A percentile compares a stretch with the other conserved stretches of the same genome.
Conservation (phyloP, 2,797 vertebrate species). For the Vultur gryphus region DNA sequence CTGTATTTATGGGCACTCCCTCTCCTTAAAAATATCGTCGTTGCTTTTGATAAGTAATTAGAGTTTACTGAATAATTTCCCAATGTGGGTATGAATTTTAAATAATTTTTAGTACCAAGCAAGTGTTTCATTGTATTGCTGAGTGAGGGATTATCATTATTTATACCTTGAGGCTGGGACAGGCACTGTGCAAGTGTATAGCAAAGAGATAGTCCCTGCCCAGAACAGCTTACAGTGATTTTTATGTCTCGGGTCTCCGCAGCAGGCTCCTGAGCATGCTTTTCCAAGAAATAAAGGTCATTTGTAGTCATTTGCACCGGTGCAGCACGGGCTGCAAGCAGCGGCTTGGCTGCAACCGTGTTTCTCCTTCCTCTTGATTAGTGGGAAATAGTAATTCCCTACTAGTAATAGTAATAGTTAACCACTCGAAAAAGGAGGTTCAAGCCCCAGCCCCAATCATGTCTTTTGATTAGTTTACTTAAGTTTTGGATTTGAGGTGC, state of each 20-base stretch:
- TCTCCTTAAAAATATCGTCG: slow-evolving; percentile 69
- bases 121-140: slow-evolving; percentile 2
- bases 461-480: not conserved
- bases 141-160: not conserved
- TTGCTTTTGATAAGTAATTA: slow-evolving; percentile 78
- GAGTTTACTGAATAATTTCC: slow-evolving; percentile 76
- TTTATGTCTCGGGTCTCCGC: not conserved
- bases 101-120: slow-evolving; percentile 50
- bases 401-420: not conserved
- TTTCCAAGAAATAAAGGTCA: not conserved
- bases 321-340: not conserved
- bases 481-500: not conserved
- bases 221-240: not conserved
- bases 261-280: not conserved
- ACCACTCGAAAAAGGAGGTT: not conserved
- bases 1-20: slow-evolving; percentile 73
- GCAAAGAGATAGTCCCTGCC: not conserved
- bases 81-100: slow-evolving; percentile 75
- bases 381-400: not conserved
- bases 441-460: not conserved
- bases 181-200: not conserved
- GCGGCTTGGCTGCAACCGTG: rapidly evolving
- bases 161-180: not conserved
- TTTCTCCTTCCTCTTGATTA: not conserved
- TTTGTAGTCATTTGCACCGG: not conserved